Percentiles rank a stretch among this genome's conserved stretches.
Conservation (phyloP, 2,888 invertebrate genomes). For the Camponotus fellah region DNA sequence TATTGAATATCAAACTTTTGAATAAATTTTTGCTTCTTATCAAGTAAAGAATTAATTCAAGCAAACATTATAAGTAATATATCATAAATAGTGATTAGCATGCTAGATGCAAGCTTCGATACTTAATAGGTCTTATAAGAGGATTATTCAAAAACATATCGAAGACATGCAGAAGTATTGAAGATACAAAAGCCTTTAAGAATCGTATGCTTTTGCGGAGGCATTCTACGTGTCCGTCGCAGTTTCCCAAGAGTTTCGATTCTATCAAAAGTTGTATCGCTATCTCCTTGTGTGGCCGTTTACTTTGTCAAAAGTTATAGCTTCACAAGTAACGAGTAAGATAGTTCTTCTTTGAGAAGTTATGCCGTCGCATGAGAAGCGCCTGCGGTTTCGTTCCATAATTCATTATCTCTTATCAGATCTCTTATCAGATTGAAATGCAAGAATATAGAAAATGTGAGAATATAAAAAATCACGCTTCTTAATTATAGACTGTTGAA, state of each 20-base stretch:
- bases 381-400: background rate
- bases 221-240: conserved; percentile 20
- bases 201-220: background rate
- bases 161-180: conserved; percentile 3
- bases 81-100: background rate
- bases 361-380: conserved; percentile 1
- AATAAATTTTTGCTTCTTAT: background rate
- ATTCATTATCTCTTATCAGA: background rate
- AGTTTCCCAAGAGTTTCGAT: conserved; percentile 35
- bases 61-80: background rate
- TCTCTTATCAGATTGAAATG: conserved; percentile 36
- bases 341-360: conserved; percentile 39
- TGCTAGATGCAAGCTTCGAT: background rate
- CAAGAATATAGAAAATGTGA: background rate
- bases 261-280: conserved; percentile 43
- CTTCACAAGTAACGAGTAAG: conserved; percentile 14
- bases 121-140: conserved; percentile 23
- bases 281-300: conserved; percentile 11
- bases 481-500: background rate
- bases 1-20: background rate
- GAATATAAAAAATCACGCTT: background rate
- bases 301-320: conserved; percentile 46
- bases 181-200: conserved; percentile 15
- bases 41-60: background rate
- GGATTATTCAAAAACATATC: conserved; percentile 16